Base-by-base conservation (phyloP, 2,797 vertebrate species). In the Tolypeutes matacus region DNA sequence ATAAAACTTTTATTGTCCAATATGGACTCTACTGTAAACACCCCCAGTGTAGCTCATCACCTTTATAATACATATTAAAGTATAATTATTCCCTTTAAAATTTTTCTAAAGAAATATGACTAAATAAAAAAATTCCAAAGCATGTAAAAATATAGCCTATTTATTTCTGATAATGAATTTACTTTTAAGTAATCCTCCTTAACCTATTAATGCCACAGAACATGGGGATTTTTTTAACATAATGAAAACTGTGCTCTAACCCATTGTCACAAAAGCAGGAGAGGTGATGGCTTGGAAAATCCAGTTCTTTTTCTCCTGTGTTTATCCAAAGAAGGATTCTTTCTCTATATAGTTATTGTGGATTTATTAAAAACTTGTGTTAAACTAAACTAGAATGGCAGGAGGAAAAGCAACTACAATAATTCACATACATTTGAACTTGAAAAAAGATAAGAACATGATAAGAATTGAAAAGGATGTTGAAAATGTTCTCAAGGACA, bases 151-250 rank as follows among this genome's bases (percentile, higher is more conserved):
- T 81, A 25, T 31, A 39, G 84, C 23, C 25, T 90, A 89, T 42
- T 65, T 53, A 77, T 39, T 92, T 92, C 75, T 94, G 51, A 87
- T 87, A 94, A 80, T 6, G 3, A 70, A 17, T 94, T 78, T 88
- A 64, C 27, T 65, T 84, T 88, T 83, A 77, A 53, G 34, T 65
- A 60, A 73, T 83, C 20, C n/a, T 89, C 27, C 20, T 36, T 15
- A 94, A 76, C 39, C 39, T 83, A 46, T 15, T 91, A 9, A 62
- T 77, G 18, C 46, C 17, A 75, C 0, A 69, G 69, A 56, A 77
- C 51, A 78, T 25, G 25, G 18, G 13, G 10, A 10, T 39, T 92
- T 96, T 95, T 70, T 25, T 86, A 86, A 89, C 56, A 78, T 31
- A 90, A 49, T 94, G 65, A 62, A 83, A 87, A 65, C 7, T 51